These are phyloP conservation scores for Zonitis immaculata DNA, from an alignment of 2,888 invertebrate species.

Conservation along the genomic window DNA sequence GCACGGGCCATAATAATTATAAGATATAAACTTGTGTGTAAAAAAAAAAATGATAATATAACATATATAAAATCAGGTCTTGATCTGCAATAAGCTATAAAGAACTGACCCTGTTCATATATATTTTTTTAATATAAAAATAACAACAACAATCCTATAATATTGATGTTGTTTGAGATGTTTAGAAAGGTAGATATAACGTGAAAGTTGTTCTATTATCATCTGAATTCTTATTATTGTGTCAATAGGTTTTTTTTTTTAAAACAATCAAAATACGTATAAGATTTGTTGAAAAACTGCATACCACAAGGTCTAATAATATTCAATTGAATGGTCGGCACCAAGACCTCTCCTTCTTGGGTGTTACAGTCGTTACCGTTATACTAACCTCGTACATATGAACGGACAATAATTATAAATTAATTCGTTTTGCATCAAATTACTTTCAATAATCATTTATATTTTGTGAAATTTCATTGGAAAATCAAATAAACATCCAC, in stretches of 20 bases:
- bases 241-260: slow-evolving; percentile 27
- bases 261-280: slow-evolving; percentile 19
- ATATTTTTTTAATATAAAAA: too few species aligned
- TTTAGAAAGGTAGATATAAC: slow-evolving; percentile 25
- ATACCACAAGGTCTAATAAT: slow-evolving; percentile 15
- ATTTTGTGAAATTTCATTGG: background rate
- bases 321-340: slow-evolving; percentile 18
- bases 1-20: slow-evolving; percentile 26
- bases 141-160: too few species aligned
- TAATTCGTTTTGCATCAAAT: slow-evolving; percentile 3
- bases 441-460: background rate
- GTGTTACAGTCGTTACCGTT: slow-evolving; percentile 16
- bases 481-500: background rate
- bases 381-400: slow-evolving; percentile 16
- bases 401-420: slow-evolving; percentile 2
- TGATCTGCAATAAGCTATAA: background rate
- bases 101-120: background rate
- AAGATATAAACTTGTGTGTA: slow-evolving; percentile 16
- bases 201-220: slow-evolving; percentile 24
- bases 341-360: slow-evolving; percentile 9
- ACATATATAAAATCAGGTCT: slow-evolving; percentile 7
- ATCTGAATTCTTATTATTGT: slow-evolving; percentile 24
- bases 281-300: slow-evolving; percentile 19
- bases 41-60: slow-evolving; percentile 11
- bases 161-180: slow-evolving; percentile 16